phyloP scores from a whole-genome alignment of 2,888 invertebrate genomes.

The Tridacna gigas region DNA sequence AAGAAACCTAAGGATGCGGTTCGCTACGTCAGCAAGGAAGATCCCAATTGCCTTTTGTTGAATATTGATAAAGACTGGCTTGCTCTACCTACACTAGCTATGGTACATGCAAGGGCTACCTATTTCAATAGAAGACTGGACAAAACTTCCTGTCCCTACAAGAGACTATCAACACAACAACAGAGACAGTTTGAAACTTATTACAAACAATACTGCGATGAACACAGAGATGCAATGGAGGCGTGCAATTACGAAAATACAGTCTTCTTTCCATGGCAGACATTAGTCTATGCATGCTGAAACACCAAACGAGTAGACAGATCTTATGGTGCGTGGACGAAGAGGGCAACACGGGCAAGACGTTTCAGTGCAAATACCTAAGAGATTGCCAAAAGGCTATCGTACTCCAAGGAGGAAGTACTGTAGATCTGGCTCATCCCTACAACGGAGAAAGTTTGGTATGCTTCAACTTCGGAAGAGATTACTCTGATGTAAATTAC shows the following conservation, averaged over 20 bases:
- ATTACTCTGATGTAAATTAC: neutral
- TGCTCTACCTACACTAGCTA: neutral
- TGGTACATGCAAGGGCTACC: neutral
- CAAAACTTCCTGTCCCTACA: neutral
- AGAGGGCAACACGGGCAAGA: neutral
- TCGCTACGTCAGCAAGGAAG: neutral
- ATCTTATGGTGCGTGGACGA: neutral
- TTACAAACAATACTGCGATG: neutral
- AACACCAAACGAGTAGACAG: neutral
- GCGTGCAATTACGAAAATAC: neutral
- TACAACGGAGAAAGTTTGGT: neutral
- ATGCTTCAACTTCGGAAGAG: neutral
- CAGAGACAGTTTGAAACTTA: neutral
- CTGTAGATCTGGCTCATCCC: neutral
- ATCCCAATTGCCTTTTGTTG: neutral
- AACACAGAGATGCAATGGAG: neutral
- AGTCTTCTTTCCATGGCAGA: neutral
- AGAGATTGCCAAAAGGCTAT: too few relatives aligned
- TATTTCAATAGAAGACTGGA: neutral
- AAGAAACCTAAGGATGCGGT: slow-evolving; percentile 1
- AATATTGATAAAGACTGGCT: neutral
- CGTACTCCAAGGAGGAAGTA: neutral
- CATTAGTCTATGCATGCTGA: neutral
- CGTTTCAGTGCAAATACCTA: neutral
- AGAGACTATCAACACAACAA: neutral